phyloP scores from a whole-genome alignment of 1,140 invertebrate species.

The Musca vetustissima region DNA sequence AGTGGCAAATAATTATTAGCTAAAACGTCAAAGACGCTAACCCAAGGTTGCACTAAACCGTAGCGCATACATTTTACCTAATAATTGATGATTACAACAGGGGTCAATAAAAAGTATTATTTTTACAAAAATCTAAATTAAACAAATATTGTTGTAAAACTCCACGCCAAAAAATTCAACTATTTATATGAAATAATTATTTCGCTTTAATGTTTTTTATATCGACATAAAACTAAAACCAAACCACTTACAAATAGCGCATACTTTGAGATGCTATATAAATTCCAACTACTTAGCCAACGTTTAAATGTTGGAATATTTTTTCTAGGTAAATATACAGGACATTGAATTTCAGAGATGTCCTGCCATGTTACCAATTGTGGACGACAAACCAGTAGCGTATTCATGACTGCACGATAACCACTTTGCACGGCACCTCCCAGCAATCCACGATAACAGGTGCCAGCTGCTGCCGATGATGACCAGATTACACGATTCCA shows the following conservation, averaged over 20 bases:
- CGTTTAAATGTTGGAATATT: neutral
- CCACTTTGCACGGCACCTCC: slow-evolving; percentile 51
- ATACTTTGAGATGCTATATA: slow-evolving; percentile 47
- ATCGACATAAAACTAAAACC: slow-evolving; percentile 32
- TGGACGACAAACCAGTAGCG: slow-evolving; percentile 42
- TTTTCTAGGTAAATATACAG: neutral
- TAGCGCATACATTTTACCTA: too few species aligned
- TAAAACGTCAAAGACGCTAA: too few species aligned
- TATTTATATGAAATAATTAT: neutral
- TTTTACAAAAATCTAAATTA: too few species aligned
- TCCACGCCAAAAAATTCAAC: too few species aligned
- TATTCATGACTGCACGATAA: slow-evolving; percentile 43
- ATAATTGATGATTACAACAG: too few species aligned
- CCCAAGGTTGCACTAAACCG: too few species aligned
- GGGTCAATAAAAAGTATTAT: too few species aligned
- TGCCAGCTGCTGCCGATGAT: slow-evolving; percentile 40
- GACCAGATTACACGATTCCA: slow-evolving; percentile 49
- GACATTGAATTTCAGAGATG: slow-evolving; percentile 33
- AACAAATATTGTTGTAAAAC: too few species aligned
- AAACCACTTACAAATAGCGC: slow-evolving; percentile 36
- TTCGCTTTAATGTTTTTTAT: neutral
- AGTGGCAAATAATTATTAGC: too few species aligned
- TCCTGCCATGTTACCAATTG: slow-evolving; percentile 47
- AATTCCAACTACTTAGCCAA: slow-evolving; percentile 39
- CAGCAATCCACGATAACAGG: slow-evolving; percentile 43